A percentile compares a stretch with the other conserved stretches of the same genome.
Evolutionary conservation across 2,113 vertebrate genomes (phyloP).

Genomic region (Penelope pileata): DNA sequence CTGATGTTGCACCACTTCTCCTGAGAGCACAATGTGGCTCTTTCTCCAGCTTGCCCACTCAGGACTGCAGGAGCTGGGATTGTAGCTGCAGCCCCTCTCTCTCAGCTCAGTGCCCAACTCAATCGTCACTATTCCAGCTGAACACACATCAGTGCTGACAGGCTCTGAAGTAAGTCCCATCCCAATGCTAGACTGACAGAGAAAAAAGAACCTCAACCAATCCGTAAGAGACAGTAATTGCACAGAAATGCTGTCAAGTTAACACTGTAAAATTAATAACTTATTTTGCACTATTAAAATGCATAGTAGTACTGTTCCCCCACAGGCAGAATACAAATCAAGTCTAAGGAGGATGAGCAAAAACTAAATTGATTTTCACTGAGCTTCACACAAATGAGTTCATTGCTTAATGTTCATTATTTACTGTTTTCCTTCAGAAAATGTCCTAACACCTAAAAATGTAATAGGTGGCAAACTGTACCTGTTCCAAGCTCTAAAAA

Average conservation of each 20-base stretch:
- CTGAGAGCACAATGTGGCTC: neutral
- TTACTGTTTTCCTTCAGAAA: neutral
- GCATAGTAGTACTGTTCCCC: neutral
- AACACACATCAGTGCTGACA: neutral
- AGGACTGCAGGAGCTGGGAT: neutral
- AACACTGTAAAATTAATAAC: slow-evolving; percentile 23
- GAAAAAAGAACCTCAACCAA: neutral
- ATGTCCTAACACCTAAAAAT: neutral
- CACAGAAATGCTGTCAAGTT: neutral
- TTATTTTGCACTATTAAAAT: slow-evolving; percentile 28
- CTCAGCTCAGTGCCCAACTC: neutral
- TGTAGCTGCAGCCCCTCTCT: neutral
- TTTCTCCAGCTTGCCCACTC: neutral
- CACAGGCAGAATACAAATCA: slow-evolving; percentile 18
- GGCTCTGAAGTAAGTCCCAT: neutral
- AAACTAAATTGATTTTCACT: neutral
- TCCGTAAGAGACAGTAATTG: neutral
- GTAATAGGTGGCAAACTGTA: neutral
- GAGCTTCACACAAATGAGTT: neutral
- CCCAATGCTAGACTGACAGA: neutral
- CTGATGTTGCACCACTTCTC: neutral
- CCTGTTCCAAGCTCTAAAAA: neutral
- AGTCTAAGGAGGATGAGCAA: slow-evolving; percentile 7
- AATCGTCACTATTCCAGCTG: neutral
- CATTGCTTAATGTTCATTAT: neutral